Evolutionary conservation across 2,888 invertebrate genomes (phyloP), one percentile per base, ranked within the genome.

Genomic region (Neoascia interrupta): DNA sequence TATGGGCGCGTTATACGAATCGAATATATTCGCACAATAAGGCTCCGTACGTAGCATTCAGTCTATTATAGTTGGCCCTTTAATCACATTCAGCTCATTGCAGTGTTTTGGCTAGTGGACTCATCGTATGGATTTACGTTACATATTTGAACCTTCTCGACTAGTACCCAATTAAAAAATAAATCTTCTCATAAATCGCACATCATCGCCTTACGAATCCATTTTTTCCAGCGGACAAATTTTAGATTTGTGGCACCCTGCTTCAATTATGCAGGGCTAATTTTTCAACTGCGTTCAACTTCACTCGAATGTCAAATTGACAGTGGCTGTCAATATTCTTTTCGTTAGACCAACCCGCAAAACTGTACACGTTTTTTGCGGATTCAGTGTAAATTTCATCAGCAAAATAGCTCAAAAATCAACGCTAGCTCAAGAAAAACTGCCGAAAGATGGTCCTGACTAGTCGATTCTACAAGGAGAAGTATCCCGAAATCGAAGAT

Each of bases 401-500:
- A 79, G 60, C 47, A 51, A 37, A 64, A 56, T 66, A 39, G 43
- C 28, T 54, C 8, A 56, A 49, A 61, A 37, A 47, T 43, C 6
- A 5, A 18, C n/a, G 56, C 5, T n/a, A 45, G 31, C 13, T 31
- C 6, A 13, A 31, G 5, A 39, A 28, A 53, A 73, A 58, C 13
- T 10, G 5, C 13, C 13, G 1, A 28, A 90, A 92, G 90, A 96
- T 96, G 95, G 96, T 96, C 86, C 91, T 98, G 75, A 94, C 96
- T 84, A 98, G 98, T 93, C 92, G 99, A 87, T 99, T 96, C 92
- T 99, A 99, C 88, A 94, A 96, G 87, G 96, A 98, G 89, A 96
- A 95, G 86, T 99, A 97, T 90, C 99, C 99, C 1, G 99, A 99
- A 88, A 86, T 98, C 73, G 99, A 99, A 85, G 99, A 99, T 93